A percentile compares a stretch with the other conserved stretches of the same genome.
Evolutionary conservation across 2,113 vertebrate species (phyloP).

Genomic region (Struthidea cinerea): DNA sequence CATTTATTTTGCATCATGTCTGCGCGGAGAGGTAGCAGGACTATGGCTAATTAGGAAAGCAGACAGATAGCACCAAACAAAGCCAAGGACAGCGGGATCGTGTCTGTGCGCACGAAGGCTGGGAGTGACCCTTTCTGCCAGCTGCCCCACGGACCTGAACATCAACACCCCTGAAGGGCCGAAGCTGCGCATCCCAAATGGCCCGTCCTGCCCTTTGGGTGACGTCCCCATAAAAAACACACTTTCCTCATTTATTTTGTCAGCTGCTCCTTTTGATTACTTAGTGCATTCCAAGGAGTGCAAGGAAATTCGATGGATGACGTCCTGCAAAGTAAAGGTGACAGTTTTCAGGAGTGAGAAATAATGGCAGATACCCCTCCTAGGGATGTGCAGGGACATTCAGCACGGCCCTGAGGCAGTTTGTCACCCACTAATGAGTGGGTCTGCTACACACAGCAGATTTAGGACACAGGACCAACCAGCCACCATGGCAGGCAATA

Average conservation of each 20-base stretch:
- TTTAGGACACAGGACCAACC: neutral
- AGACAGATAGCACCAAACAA: neutral
- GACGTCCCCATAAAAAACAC: neutral
- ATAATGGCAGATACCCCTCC: neutral
- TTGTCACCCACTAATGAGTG: neutral
- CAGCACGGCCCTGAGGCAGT: neutral
- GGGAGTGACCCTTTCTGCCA: neutral
- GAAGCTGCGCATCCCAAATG: neutral
- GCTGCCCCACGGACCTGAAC: neutral
- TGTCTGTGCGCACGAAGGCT: accelerated
- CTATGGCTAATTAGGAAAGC: conserved; percentile 33
- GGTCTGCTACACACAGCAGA: neutral
- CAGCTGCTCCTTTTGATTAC: conserved; percentile 50
- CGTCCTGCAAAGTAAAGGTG: neutral
- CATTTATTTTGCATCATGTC: conserved; percentile 54
- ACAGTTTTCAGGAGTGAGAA: neutral
- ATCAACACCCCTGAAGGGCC: neutral
- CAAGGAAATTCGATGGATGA: neutral
- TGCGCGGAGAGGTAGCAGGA: conserved; percentile 2
- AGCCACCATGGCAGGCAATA: neutral
- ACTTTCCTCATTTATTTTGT: conserved; percentile 52
- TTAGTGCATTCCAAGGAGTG: conserved; percentile 4
- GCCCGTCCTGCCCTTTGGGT: neutral
- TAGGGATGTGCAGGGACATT: neutral
- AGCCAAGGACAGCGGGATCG: neutral